Evolutionary conservation across 2,888 invertebrate species (phyloP).

Genomic region (Flexamia atlantica): DNA sequence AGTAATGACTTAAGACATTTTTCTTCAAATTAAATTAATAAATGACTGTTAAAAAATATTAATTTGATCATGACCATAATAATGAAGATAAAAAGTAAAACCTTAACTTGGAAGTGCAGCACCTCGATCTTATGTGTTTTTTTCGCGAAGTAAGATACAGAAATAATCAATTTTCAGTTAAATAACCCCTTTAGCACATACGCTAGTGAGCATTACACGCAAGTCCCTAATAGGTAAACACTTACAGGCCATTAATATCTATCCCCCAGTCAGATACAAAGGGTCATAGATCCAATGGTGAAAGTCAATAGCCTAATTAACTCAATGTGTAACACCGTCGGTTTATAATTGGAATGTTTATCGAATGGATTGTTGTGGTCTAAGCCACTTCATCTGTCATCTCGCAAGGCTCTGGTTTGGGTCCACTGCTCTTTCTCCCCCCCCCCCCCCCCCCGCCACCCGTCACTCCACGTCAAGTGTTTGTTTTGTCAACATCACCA

Average conservation of each 20-base stretch:
- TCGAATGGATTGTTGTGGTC: slow-evolving; percentile 7
- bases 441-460: background rate
- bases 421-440: slow-evolving; percentile 21
- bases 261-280: slow-evolving; percentile 3
- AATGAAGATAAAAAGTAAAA: too few species aligned
- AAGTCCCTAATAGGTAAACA: background rate
- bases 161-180: too few species aligned
- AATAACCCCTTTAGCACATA: too few species aligned
- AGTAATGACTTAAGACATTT: too few species aligned
- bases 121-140: too few species aligned
- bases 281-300: background rate
- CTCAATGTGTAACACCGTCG: background rate
- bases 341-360: slow-evolving; percentile 51
- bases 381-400: background rate
- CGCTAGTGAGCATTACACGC: background rate
- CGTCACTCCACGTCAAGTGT: slow-evolving; percentile 19
- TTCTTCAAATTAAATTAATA: too few species aligned
- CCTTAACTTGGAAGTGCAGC: too few species aligned
- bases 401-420: slow-evolving; percentile 40
- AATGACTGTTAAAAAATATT: too few species aligned
- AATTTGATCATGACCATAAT: too few species aligned
- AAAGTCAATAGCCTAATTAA: slow-evolving; percentile 26
- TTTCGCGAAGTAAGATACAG: too few species aligned
- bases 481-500: slow-evolving; percentile 46
- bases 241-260: slow-evolving; percentile 4